Percentiles rank a stretch among this genome's conserved stretches.
phyloP scores from a whole-genome alignment of 2,797 vertebrate species.

The Lepidocolaptes lacrymiger region DNA sequence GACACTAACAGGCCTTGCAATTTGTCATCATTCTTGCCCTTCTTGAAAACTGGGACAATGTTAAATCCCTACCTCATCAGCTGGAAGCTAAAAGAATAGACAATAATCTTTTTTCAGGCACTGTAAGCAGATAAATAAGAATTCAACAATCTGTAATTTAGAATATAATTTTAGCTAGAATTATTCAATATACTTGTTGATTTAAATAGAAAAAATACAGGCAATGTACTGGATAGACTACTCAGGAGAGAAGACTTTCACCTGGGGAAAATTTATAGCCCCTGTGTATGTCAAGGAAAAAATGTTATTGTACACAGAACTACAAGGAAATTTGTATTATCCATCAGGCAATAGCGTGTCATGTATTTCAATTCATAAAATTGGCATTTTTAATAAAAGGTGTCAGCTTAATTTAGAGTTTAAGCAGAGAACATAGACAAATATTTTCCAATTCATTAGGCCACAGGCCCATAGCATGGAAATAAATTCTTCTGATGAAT shows the following conservation, averaged over 20 bases:
- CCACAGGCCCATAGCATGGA: constrained; percentile 63
- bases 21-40: neutral
- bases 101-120: neutral
- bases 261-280: neutral
- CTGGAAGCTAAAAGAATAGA: neutral
- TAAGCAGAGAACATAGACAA: constrained; percentile 71
- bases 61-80: neutral
- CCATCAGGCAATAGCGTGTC: constrained; percentile 50
- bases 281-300: neutral
- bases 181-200: neutral
- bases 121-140: neutral
- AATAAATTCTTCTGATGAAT: constrained; percentile 81
- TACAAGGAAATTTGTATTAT: constrained; percentile 48
- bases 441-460: constrained; percentile 81
- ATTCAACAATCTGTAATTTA: neutral
- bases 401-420: constrained; percentile 76
- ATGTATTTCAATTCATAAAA: constrained; percentile 68
- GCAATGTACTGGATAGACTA: neutral
- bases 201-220: neutral
- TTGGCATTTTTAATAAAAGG: constrained; percentile 72
- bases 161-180: neutral
- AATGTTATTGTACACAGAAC: neutral
- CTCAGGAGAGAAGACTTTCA: neutral
- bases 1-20: neutral
- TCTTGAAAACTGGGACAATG: neutral